phyloP scores from a whole-genome alignment of 2,797 vertebrate species.

The Falco cherrug region DNA sequence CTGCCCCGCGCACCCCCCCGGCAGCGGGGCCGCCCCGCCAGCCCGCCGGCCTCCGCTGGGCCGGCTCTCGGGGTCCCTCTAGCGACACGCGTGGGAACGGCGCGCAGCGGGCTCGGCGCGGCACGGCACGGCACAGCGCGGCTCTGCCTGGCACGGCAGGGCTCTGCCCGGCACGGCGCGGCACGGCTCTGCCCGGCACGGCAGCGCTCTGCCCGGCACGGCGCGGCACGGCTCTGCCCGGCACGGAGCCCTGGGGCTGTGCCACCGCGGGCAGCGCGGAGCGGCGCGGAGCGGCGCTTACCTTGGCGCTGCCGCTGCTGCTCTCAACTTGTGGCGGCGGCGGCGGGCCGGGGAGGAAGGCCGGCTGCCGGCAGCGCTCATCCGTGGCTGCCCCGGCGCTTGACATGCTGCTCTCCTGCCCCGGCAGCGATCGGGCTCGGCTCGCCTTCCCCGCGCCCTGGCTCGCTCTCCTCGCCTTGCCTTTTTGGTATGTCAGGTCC shows the following conservation, averaged over 20 bases:
- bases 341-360: constrained; percentile 49
- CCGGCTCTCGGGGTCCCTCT: constrained; percentile 49
- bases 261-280: no score
- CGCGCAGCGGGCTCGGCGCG: neutral
- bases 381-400: constrained; percentile 54
- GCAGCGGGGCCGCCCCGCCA: neutral
- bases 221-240: no score
- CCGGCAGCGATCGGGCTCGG: constrained; percentile 56
- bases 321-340: constrained; percentile 76
- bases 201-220: neutral
- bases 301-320: constrained; percentile 81
- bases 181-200: neutral
- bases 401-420: constrained; percentile 70
- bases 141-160: neutral
- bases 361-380: constrained; percentile 57
- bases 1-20: neutral
- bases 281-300: constrained; percentile 73
- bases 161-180: neutral
- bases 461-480: constrained; percentile 43
- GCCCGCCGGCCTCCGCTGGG: neutral
- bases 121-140: neutral
- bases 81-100: constrained; percentile 21
- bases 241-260: no score
- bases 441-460: constrained; percentile 37
- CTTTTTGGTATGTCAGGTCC: constrained; percentile 41